phyloP scores from a whole-genome alignment of 2,888 invertebrate species.

The Spatulosminthurus flaviceps region DNA sequence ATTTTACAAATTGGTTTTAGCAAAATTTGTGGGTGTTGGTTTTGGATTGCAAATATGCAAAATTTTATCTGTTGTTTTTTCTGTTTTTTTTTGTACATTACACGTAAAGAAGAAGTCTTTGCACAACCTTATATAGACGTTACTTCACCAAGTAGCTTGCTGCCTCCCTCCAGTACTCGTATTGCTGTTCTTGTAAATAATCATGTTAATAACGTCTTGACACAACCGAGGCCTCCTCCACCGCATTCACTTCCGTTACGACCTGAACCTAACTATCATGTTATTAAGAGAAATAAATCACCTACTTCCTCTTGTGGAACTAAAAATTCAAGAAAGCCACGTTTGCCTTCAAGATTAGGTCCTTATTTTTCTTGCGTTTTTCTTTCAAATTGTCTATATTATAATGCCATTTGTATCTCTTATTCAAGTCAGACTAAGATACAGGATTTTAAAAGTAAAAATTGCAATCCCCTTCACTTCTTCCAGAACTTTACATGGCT shows the following conservation, averaged over 20 bases:
- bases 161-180: background rate
- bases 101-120: background rate
- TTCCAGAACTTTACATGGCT: too few species aligned
- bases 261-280: background rate
- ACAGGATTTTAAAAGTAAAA: too few species aligned
- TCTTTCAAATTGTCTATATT: too few species aligned
- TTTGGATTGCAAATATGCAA: background rate
- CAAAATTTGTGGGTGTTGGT: too few species aligned
- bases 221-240: background rate
- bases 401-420: too few species aligned
- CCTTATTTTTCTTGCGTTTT: background rate
- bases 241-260: background rate
- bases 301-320: background rate
- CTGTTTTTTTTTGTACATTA: background rate
- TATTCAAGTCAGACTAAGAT: too few species aligned
- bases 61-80: background rate
- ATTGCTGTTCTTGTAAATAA: background rate
- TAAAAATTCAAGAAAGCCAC: background rate
- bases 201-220: background rate
- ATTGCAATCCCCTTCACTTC: too few species aligned
- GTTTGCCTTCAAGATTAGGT: constrained; percentile 12
- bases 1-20: too few species aligned
- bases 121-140: background rate
- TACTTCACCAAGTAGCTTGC: background rate
- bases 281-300: background rate